Base-by-base conservation (phyloP, 2,888 invertebrate genomes). In the Oligia latruncula region DNA sequence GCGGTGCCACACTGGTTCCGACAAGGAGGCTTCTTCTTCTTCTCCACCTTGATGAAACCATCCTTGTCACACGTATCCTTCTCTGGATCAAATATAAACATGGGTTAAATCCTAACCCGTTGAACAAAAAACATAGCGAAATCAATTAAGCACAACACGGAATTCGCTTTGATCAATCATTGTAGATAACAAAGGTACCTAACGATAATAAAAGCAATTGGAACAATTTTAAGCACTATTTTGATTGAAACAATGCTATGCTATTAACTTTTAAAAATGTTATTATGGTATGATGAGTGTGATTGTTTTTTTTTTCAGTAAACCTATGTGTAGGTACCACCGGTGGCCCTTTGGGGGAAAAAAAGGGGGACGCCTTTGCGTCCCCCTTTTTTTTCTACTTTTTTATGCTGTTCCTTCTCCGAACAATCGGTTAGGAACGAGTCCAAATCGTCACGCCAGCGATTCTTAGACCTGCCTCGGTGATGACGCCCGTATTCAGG, bases 101-200 rank as follows among this genome's bases (percentile, higher is more conserved):
- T 60, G 29, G 49, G 62, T 81, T 67, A 71, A 87, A 87, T 70
- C 46, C 77, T 80, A 77, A 84, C 58, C 55, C 64, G 58, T 43
- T 77, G 17, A 74, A 87, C 82, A 82, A 81, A 74, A 76, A 68
- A 80, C 70, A 79, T 52, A 70, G 81, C 64, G 78, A 90, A 91
- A 89, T 89, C 88, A 91, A 91, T 91, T 90, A 90, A 88, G 86
- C 77, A 71, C 80, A 83, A 83, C 88, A 86, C 80, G 78, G 82
- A 81, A 77, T 84, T 83, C 84, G 75, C 91, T 92, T 91, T 92
- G 90, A 92, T 90, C 89, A 88, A 85, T 87, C 88, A 87, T 85
- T 88, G 85, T 55, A 77, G 64, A 76, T 83, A 83, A 86, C 87
- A 86, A 88, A 86, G 71, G 82, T 84, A n/a, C n/a, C n/a, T n/a